These are phyloP conservation scores for Suillia variegata DNA, from an alignment of 2,888 invertebrate genomes.

Conservation along the genomic window DNA sequence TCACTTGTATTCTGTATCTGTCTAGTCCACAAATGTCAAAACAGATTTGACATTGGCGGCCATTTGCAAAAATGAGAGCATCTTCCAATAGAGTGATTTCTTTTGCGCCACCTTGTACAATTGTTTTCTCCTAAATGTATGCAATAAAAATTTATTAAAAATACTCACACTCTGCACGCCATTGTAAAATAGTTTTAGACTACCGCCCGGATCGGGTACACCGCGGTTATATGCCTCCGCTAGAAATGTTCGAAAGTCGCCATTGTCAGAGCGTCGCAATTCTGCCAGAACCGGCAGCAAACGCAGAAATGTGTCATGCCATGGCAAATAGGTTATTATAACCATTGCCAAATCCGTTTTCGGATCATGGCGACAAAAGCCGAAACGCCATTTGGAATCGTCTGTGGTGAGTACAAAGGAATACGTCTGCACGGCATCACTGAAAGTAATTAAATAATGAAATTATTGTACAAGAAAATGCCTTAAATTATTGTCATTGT, in stretches of 20 bases:
- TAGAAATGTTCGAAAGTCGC: slow-evolving; percentile 64
- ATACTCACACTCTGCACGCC: slow-evolving; percentile 67
- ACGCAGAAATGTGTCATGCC: slow-evolving; percentile 90
- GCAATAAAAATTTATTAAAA: not conserved
- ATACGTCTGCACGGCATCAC: slow-evolving; percentile 88
- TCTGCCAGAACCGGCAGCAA: slow-evolving; percentile 55
- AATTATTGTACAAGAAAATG: not conserved
- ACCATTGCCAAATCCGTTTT: slow-evolving; percentile 85
- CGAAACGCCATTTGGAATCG: slow-evolving; percentile 96
- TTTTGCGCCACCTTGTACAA: no score
- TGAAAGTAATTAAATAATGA: slow-evolving; percentile 51
- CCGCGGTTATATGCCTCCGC: slow-evolving; percentile 71
- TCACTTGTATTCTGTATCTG: no score
- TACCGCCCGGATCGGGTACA: slow-evolving; percentile 72
- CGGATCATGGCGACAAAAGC: slow-evolving; percentile 95
- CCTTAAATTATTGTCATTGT: no score
- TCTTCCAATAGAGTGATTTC: no score
- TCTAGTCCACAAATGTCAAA: no score
- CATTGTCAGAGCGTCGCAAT: slow-evolving; percentile 47
- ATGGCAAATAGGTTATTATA: slow-evolving; percentile 87
- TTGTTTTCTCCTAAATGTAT: no score
- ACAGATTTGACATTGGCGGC: no score
- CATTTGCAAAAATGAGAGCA: no score
- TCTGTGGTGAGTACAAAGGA: slow-evolving; percentile 95
- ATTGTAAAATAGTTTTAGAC: slow-evolving; percentile 68